phyloP scores from a whole-genome alignment of 2,888 invertebrate species.

The Polietes domitor region DNA sequence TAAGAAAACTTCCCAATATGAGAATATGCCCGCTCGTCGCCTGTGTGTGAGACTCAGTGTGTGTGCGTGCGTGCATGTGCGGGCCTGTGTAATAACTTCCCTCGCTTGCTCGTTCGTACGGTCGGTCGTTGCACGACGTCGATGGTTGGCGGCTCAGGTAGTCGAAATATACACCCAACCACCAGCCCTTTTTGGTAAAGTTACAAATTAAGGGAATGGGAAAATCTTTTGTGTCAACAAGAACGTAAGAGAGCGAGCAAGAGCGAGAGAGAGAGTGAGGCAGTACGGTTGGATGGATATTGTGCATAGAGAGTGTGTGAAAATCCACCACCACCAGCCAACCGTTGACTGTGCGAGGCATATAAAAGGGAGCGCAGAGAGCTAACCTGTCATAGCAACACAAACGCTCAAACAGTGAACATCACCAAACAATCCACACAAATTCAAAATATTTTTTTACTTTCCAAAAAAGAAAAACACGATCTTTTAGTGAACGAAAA shows the following conservation, averaged over 20 bases:
- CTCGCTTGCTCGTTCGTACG: too few relatives aligned
- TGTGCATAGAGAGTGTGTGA: conserved; percentile 66
- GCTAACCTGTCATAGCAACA: conserved; percentile 79
- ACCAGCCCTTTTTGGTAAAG: conserved; percentile 55
- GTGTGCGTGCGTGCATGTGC: not conserved
- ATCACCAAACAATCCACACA: conserved; percentile 58
- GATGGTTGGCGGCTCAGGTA: conserved; percentile 25
- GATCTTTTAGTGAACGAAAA: conserved; percentile 29
- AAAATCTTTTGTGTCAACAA: conserved; percentile 20
- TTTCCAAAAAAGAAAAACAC: conserved; percentile 6
- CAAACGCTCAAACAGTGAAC: conserved; percentile 76
- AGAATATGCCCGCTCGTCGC: conserved; percentile 23
- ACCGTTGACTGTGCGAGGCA: conserved; percentile 62
- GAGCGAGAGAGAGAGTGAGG: conserved; percentile 26
- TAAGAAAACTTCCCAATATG: conserved; percentile 66
- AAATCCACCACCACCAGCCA: conserved; percentile 72
- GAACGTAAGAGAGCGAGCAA: conserved; percentile 8
- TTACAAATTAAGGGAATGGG: conserved; percentile 51
- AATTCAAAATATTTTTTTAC: too few relatives aligned
- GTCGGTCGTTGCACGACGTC: not conserved
- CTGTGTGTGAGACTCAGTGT: not conserved
- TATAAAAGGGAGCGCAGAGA: conserved; percentile 75
- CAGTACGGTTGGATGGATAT: conserved; percentile 44
- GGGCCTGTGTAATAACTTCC: not conserved
- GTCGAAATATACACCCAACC: not conserved